Evolutionary conservation across 2,888 invertebrate species (phyloP), one percentile per base, ranked within the genome.

Genomic region (Steinernema carpocapsae): DNA sequence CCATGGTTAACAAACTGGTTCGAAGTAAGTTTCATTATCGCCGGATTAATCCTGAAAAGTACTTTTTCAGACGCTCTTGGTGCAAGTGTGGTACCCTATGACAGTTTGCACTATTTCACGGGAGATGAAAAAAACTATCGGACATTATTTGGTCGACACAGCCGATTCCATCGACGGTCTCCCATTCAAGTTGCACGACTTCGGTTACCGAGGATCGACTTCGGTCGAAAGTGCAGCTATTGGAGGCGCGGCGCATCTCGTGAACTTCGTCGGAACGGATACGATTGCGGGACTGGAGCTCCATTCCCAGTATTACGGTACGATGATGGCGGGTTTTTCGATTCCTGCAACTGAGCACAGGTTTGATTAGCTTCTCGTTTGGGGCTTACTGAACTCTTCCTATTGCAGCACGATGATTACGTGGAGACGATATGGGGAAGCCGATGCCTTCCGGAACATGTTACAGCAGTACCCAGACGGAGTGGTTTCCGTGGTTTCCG

Each of bases 1-100:
- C 88, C 86, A 72, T 90, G 90, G 89, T 84, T 90, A 1, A 89
- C 89, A 1, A 89, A 88, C 79, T 90, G 88, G 83, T 86, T 90
- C 76, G 90, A 90, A 88, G 89, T 89, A 76, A 78, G 76, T 2
- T 7, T n/a, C 17, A 17, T 3, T 3, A 4, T 19, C 3, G 3
- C 17, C 17, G 19, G 17, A 70, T 10, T 12, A 12, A 37, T 12
- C 10, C 10, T 74, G 7, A 10, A 48, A 4, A 7, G 19, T 7
- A 17, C 72, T 7, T 12, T 84, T 86, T n/a, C 82, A 89, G 89
- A 90, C 90, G 0, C 77, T 90, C n/a, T 81, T 90, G 48, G 89
- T 90, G 0, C 90, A 90, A 79, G 87, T 87, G 1, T 90, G 90
- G 90, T 90, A 90, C 79, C 90, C 90, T 17, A 88, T 89, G 87